Conservation (phyloP, 37 sponge, comb jelly and placozoan genomes). For the Beroe forskalii region DNA sequence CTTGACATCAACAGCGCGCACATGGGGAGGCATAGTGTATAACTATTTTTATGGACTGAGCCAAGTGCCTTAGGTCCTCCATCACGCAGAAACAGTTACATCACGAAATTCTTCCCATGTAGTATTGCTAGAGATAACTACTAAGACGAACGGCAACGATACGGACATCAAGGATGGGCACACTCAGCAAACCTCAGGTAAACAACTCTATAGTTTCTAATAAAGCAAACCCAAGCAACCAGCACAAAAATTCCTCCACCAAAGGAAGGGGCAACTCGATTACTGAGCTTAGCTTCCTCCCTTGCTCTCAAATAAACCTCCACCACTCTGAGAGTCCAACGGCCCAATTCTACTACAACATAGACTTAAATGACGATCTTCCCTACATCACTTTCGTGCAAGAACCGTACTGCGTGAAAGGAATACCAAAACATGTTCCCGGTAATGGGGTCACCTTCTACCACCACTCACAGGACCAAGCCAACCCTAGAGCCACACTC, state of each 20-base stretch:
- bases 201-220: background rate
- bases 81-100: too few relatives aligned
- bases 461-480: background rate
- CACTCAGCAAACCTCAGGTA: background rate
- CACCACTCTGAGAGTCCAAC: background rate
- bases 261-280: too few relatives aligned
- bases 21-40: too few relatives aligned
- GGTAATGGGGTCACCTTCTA: conserved; percentile 17
- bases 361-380: background rate
- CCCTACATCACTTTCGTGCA: conserved; percentile 12
- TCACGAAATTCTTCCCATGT: too few relatives aligned
- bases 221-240: background rate
- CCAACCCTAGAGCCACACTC: conserved; percentile 22
- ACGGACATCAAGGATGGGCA: too few relatives aligned
- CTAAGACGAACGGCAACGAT: too few relatives aligned
- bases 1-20: too few relatives aligned
- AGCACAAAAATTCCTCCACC: background rate
- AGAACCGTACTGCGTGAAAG: conserved; percentile 15
- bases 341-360: background rate
- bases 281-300: background rate
- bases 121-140: too few relatives aligned
- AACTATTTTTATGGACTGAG: too few relatives aligned
- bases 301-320: background rate
- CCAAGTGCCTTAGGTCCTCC: too few relatives aligned
- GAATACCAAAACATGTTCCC: background rate